phyloP scores from a whole-genome alignment of 2,113 vertebrate species.

The Madoqua kirkii region DNA sequence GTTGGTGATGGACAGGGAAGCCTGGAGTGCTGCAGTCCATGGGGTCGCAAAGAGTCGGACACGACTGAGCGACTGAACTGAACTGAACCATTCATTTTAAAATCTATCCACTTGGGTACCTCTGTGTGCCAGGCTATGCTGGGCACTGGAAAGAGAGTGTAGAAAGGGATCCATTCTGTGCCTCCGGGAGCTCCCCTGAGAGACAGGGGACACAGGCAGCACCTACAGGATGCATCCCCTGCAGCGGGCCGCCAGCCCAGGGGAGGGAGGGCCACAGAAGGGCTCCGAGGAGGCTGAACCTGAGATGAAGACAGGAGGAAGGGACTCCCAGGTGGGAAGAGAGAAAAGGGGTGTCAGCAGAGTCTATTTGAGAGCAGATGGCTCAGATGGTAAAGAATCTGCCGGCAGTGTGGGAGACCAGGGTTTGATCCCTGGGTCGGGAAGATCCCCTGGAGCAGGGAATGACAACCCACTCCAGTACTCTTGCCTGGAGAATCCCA shows the following conservation, averaged over 20 bases:
- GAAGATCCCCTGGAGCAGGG: not conserved
- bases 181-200: not conserved
- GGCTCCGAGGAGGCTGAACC: not conserved
- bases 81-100: not conserved
- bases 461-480: not conserved
- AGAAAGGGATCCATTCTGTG: not conserved
- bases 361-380: not conserved
- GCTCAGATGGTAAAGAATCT: not conserved
- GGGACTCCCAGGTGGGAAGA: fast-evolving
- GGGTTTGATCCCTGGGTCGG: not conserved
- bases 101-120: not conserved
- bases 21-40: not conserved
- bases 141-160: not conserved
- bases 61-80: not conserved
- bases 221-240: fast-evolving
- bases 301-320: not conserved
- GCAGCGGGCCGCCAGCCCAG: not conserved
- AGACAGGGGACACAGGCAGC: not conserved
- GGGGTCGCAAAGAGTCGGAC: not conserved
- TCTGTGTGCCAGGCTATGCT: not conserved
- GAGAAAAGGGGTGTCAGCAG: not conserved
- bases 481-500: not conserved
- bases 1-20: not conserved
- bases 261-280: not conserved
- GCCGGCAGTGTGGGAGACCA: not conserved